A percentile compares a stretch with the other conserved stretches of the same genome.
phyloP scores from a whole-genome alignment of 1,140 invertebrate genomes.

The Sminthurides bifidus region DNA sequence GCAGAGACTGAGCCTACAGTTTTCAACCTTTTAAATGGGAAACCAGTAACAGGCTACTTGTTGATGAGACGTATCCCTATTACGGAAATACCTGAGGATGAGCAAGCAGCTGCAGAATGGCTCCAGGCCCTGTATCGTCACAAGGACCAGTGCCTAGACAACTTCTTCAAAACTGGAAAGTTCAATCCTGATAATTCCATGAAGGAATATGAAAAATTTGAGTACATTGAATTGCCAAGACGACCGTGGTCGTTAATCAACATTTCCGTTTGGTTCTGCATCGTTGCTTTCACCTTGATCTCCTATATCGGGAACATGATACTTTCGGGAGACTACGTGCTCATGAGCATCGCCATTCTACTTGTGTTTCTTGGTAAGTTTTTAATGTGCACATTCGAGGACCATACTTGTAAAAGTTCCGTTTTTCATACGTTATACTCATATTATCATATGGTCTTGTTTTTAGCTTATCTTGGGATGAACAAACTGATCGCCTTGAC shows the following conservation, averaged over 20 bases:
- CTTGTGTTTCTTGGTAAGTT: constrained; percentile 61
- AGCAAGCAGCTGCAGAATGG: constrained; percentile 65
- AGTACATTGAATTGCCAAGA: constrained; percentile 44
- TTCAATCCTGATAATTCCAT: constrained; percentile 62
- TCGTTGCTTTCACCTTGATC: constrained; percentile 55
- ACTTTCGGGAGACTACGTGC: constrained; percentile 57
- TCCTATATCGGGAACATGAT: constrained; percentile 56
- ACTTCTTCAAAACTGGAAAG: constrained; percentile 67
- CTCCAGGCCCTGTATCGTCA: constrained; percentile 63
- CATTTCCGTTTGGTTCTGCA: constrained; percentile 53
- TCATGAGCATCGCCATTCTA: constrained; percentile 51
- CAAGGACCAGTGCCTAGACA: constrained; percentile 72
- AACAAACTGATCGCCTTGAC: constrained; percentile 68
- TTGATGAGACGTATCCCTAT: constrained; percentile 70
- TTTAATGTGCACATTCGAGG: too few relatives aligned
- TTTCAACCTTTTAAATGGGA: constrained; percentile 66
- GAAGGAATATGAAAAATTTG: constrained; percentile 38
- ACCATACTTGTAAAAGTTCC: too few relatives aligned
- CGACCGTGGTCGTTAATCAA: constrained; percentile 58
- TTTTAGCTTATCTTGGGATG: constrained; percentile 62
- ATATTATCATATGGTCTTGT: constrained; percentile 2
- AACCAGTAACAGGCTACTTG: constrained; percentile 59
- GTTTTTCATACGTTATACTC: constrained; percentile 31
- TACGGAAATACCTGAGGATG: constrained; percentile 62
- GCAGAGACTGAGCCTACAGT: constrained; percentile 51